These are phyloP conservation scores for Actenoides lindsayi DNA, from an alignment of 2,113 vertebrate genomes.

Conservation along the genomic window DNA sequence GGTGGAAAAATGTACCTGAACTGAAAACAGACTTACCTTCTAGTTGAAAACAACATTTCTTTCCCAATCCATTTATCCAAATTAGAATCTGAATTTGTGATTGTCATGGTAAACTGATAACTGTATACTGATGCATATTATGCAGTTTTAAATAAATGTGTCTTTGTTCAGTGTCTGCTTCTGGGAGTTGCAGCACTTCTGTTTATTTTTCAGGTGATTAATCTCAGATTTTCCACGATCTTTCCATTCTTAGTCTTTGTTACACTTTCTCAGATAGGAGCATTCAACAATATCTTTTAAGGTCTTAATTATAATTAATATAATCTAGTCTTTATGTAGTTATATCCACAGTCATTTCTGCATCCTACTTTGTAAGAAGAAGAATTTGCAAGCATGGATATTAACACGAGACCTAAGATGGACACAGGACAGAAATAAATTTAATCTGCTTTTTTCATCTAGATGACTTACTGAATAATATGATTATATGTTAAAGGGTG, in stretches of 20 bases:
- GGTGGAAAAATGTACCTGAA: constrained; percentile 47
- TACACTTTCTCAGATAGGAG: not conserved
- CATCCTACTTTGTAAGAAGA: not conserved
- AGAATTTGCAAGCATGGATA: not conserved
- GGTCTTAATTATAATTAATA: not conserved
- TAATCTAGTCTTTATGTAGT: not conserved
- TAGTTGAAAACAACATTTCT: constrained; percentile 41
- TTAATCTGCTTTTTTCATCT: not conserved
- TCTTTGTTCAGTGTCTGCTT: not conserved
- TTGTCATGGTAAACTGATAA: constrained; percentile 25
- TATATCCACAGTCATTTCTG: not conserved
- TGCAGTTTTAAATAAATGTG: not conserved
- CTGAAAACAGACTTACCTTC: constrained; percentile 30
- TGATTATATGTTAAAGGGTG: not conserved
- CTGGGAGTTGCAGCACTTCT: not conserved
- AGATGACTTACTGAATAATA: not conserved
- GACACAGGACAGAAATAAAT: not conserved
- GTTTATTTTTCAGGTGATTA: constrained; percentile 4
- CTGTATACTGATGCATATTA: not conserved
- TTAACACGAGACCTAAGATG: not conserved
- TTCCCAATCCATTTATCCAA: constrained; percentile 50
- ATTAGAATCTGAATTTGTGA: constrained; percentile 35
- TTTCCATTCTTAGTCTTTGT: not conserved
- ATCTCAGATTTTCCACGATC: not conserved
- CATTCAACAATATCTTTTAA: not conserved